Conservation (phyloP, 1,140 invertebrate genomes). For the Steinernema feltiae region DNA sequence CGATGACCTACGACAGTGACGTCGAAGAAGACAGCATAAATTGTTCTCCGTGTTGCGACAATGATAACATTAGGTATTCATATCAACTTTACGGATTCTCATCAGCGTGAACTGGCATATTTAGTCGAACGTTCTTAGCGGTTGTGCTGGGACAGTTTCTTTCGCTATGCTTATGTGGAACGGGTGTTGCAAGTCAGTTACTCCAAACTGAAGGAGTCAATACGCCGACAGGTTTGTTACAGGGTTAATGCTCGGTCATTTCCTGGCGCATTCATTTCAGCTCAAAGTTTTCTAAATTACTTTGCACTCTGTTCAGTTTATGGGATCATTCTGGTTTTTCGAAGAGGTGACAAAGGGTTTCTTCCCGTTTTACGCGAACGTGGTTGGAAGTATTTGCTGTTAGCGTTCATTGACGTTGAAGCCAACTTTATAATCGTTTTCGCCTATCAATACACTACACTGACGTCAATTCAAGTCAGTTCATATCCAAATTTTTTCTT, state of each 20-base stretch:
- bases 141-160: slow-evolving; percentile 49
- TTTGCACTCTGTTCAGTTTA: slow-evolving; percentile 55
- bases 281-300: slow-evolving; percentile 52
- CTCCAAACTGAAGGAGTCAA: slow-evolving; percentile 42
- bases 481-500: slow-evolving; percentile 10
- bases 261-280: slow-evolving; percentile 38
- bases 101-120: slow-evolving; percentile 30
- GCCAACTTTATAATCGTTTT: slow-evolving; percentile 71
- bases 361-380: slow-evolving; percentile 65
- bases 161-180: slow-evolving; percentile 51
- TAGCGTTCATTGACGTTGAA: slow-evolving; percentile 74
- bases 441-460: slow-evolving; percentile 66
- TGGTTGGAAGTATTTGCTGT: slow-evolving; percentile 70
- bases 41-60: slow-evolving; percentile 45
- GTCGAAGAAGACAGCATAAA: slow-evolving; percentile 38
- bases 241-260: slow-evolving; percentile 19
- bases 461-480: slow-evolving; percentile 62
- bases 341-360: slow-evolving; percentile 40
- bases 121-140: slow-evolving; percentile 45
- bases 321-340: slow-evolving; percentile 42
- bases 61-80: slow-evolving; percentile 41
- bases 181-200: slow-evolving; percentile 44
- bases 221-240: slow-evolving; percentile 45
- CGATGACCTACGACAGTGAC: slow-evolving; percentile 21
- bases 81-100: too few species aligned